phyloP scores from a whole-genome alignment of 64 coral and sea anemone genomes.

The Stylophora pistillata region DNA sequence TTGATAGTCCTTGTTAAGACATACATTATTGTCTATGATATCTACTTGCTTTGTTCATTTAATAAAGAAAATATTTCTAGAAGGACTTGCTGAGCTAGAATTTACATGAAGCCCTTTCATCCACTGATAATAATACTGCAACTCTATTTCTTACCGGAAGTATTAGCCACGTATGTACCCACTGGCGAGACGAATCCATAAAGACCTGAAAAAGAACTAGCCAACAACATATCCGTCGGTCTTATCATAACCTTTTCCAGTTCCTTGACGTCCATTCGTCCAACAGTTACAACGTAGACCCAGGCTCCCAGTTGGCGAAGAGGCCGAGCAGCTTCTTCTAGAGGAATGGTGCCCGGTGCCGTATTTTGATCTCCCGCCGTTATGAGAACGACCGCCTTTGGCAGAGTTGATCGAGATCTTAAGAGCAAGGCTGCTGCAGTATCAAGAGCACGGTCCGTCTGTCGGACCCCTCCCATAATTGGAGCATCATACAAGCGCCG shows the following conservation, averaged over 20 bases:
- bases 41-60: neutral
- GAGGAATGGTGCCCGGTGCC: neutral
- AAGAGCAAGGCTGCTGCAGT: conserved; percentile 42
- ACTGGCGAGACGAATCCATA: conserved; percentile 23
- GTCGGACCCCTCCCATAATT: conserved; percentile 19
- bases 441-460: conserved; percentile 46
- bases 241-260: conserved; percentile 17
- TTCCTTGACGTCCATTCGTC: conserved; percentile 2
- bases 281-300: conserved; percentile 56
- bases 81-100: too few species aligned
- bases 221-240: conserved; percentile 60
- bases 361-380: conserved; percentile 38
- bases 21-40: too few species aligned
- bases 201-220: conserved; percentile 44
- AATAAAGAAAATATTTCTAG: too few species aligned
- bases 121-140: neutral
- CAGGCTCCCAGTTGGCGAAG: conserved; percentile 43
- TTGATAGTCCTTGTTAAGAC: neutral
- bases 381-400: conserved; percentile 53
- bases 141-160: conserved; percentile 3
- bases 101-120: too few species aligned
- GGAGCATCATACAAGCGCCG: conserved; percentile 14
- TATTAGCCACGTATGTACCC: conserved; percentile 25
- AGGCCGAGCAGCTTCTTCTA: conserved; percentile 11
- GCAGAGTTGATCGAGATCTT: conserved; percentile 21